These are phyloP conservation scores for Octodon degus DNA, from an alignment of 2,113 vertebrate species.

Conservation along the genomic window DNA sequence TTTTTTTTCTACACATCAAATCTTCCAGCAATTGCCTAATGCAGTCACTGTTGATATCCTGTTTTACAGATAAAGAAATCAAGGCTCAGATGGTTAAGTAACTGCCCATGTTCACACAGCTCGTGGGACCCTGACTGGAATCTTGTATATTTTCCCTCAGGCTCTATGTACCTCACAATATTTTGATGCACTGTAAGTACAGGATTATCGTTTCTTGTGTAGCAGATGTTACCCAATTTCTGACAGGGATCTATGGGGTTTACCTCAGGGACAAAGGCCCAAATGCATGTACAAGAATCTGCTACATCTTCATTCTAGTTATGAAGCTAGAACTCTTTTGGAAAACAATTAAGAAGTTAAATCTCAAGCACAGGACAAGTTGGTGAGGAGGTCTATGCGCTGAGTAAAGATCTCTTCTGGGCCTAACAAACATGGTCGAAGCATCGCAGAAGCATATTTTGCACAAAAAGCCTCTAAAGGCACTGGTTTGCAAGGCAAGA, in stretches of 20 bases:
- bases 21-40: neutral
- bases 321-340: neutral
- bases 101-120: neutral
- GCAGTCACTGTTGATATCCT: neutral
- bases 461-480: accelerated
- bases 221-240: neutral
- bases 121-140: neutral
- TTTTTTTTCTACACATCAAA: neutral
- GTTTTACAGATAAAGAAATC: conserved; percentile 45
- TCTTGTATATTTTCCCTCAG: neutral
- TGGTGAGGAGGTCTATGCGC: neutral
- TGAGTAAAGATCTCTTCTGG: neutral
- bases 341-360: neutral
- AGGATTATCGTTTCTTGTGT: neutral
- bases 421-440: neutral
- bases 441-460: neutral
- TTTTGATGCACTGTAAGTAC: neutral
- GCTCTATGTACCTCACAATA: neutral
- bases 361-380: neutral
- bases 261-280: neutral
- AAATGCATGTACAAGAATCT: neutral
- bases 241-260: neutral
- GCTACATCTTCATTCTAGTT: neutral
- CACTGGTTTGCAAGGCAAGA: neutral
- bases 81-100: neutral